Percentiles rank a stretch among this genome's conserved stretches.
Evolutionary conservation across 2,888 invertebrate species (phyloP).

Genomic region (Hylaea fasciaria): DNA sequence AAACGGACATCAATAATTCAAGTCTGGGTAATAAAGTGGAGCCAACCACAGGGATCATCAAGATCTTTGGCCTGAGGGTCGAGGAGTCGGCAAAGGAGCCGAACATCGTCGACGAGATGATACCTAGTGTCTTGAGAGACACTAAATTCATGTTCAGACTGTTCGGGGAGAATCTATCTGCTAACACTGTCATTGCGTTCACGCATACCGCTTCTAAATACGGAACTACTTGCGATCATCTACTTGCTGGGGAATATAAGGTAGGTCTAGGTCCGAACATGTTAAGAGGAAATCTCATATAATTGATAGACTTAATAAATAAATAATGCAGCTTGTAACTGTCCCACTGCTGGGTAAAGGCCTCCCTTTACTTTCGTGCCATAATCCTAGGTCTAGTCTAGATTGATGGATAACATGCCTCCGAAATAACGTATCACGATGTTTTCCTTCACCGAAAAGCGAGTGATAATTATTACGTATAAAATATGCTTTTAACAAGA

Average conservation of each 20-base stretch:
- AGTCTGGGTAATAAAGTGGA: constrained; percentile 20
- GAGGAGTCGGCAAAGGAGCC: constrained; percentile 74
- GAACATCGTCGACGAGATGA: constrained; percentile 68
- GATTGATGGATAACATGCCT: no score
- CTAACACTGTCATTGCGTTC: constrained; percentile 66
- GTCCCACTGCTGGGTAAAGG: not conserved
- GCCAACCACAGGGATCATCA: constrained; percentile 37
- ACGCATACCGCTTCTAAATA: constrained; percentile 61
- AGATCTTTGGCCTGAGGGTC: constrained; percentile 66
- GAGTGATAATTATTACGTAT: no score
- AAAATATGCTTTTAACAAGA: no score
- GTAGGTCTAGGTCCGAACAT: constrained; percentile 49
- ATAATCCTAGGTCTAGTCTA: no score
- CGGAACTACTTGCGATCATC: constrained; percentile 56
- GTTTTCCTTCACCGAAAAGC: not conserved
- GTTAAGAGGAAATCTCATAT: no score
- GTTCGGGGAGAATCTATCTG: constrained; percentile 69
- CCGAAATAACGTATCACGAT: no score
- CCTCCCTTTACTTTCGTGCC: no score
- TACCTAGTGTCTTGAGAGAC: constrained; percentile 70
- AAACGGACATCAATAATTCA: not conserved
- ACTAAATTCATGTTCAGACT: constrained; percentile 63
- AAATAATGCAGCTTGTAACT: no score
- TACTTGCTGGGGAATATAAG: constrained; percentile 62
- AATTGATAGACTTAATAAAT: no score